Base-by-base conservation (phyloP, 2,113 vertebrate species). In the Pelusios castaneus region DNA sequence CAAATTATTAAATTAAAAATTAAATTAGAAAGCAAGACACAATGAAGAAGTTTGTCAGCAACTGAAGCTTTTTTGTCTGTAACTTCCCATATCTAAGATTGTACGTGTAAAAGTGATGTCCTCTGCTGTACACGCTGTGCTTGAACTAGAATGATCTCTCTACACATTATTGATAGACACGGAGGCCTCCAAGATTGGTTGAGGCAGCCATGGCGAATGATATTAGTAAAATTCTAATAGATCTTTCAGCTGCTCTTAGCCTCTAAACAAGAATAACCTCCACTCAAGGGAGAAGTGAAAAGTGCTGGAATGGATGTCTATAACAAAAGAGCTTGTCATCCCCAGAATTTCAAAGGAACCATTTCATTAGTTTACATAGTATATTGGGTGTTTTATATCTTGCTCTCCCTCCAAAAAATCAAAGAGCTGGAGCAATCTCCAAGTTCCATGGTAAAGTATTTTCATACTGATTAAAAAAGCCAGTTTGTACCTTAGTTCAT, bases 341-440 rank as follows among this genome's bases (percentile, higher is more conserved):
- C 80, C 34, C 89, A 78, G 43, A 84, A 89, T 96, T 97, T 97
- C 91, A 96, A 96, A 91, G 80, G 89, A 93, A 17, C 13, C 41
- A 84, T 96, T 97, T 96, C 93, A 92, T 82, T 94, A 47, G 31
- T 81, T 88, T 86, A 58, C 54, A 56, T 13, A 82, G 47, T 16
- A 7, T 73, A 80, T 2, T 4, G 49, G 41, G 29, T 95, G 86
- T 95, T 94, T 89, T 85, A 79, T 88, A 63, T 93, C 87, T 67
- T 10, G 10, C 56, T 38, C 38, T 45, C 56, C 25, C 56, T 27
- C 25, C 56, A 86, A 82, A 89, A 85, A n/a, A 88, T 82, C n/a
- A 89, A n/a, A n/a, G 56, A 84, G 52, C 31, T 79, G 43, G 25
- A 78, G 56, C 88, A 58, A 3, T 85, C n/a, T 82, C 45, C 43